Conservation (phyloP, 1,140 invertebrate genomes). For the Wiebesia pumilae region DNA sequence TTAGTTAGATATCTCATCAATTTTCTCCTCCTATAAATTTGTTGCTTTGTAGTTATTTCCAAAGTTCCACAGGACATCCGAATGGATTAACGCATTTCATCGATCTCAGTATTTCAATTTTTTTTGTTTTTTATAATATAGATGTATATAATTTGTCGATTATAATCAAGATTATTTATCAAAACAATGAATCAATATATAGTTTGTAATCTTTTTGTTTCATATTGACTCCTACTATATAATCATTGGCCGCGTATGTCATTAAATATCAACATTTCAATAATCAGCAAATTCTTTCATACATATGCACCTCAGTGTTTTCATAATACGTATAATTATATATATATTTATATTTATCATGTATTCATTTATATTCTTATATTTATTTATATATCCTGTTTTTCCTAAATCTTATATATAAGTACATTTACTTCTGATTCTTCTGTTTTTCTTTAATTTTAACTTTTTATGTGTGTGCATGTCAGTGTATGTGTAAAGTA, state of each 20-base stretch:
- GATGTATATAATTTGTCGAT: constrained; percentile 26
- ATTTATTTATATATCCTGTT: constrained; percentile 59
- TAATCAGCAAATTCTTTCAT: constrained; percentile 26
- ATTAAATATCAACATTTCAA: constrained; percentile 55
- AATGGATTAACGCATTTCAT: constrained; percentile 71
- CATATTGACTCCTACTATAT: constrained; percentile 69
- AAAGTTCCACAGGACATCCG: constrained; percentile 66
- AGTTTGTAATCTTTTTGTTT: constrained; percentile 50
- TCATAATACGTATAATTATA: constrained; percentile 57
- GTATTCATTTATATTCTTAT: constrained; percentile 44
- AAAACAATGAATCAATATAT: constrained; percentile 60
- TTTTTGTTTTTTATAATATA: not conserved
- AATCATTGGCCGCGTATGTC: constrained; percentile 54
- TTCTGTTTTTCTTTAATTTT: constrained; percentile 45
- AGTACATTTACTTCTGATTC: constrained; percentile 34
- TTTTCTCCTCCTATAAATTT: not conserved
- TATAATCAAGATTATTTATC: constrained; percentile 45
- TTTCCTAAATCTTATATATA: constrained; percentile 60
- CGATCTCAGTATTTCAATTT: constrained; percentile 52
- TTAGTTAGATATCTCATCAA: too few relatives aligned
- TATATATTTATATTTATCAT: constrained; percentile 55
- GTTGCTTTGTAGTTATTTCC: not conserved
- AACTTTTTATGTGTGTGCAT: constrained; percentile 55
- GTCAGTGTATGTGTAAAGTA: constrained; percentile 49
- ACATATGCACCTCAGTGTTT: constrained; percentile 46